Evolutionary conservation across 2,797 vertebrate species (phyloP), one percentile per base, ranked within the genome.

Genomic region (Cossypha polioptera): DNA sequence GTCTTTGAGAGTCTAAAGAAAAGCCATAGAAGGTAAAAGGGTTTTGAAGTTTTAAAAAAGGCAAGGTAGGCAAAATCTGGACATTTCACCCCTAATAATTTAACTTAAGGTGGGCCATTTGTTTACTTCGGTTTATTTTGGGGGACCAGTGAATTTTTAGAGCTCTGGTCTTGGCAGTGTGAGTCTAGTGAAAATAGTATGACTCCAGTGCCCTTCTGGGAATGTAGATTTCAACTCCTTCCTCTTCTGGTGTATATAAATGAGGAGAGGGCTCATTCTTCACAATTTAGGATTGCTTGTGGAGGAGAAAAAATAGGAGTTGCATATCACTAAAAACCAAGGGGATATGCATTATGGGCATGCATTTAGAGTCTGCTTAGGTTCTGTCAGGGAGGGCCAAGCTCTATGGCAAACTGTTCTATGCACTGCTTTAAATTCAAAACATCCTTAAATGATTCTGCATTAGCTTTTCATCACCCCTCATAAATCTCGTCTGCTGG

Each of bases 271-370:
- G 8, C 36, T 92, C 2, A 10, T 71, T 88, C 80, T 54, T 54
- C 35, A 12, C 16, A 13, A 5, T 26, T 73, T 26, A n/a, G 16
- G 59, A n/a, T 72, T 86, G 19, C n/a, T 66, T 54, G 45, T 67
- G 69, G 55, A 54, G 29, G 47, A 68, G 28, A 25, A 72, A 54
- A 80, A 57, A 7, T 20, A 76, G 25, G 53, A 43, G 28, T 86
- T 4, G 0, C 2, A 0, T 63, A 18, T 36, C 0, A 0, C 45
- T 86, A 75, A 55, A 87, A 65, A 42, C 20, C 1, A 4, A 50
- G 74, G 22, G 45, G 29, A 35, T 38, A 11, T 31, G 11, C 0
- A 0, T 43, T 74, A 28, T 1, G 20, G 42, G 51, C 11, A 38
- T 72, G 50, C 45, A 3, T 61, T 71, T 77, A 67, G 31, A n/a